Evolutionary conservation across 2,888 invertebrate genomes (phyloP).

Genomic region (Andricus quercusramuli): DNA sequence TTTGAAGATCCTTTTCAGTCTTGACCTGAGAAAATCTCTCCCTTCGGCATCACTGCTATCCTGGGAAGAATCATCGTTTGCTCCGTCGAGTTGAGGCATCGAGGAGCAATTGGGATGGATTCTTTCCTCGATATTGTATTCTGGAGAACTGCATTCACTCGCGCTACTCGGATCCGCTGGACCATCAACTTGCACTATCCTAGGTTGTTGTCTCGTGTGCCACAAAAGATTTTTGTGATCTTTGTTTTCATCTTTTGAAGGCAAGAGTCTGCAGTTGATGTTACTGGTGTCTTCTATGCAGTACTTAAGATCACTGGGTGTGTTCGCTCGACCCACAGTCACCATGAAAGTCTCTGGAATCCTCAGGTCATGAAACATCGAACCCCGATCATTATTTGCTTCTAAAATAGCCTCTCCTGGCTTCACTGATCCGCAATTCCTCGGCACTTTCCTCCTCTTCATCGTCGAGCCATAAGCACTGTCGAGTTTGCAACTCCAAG

Average conservation of each 20-base stretch:
- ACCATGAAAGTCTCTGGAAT: constrained; percentile 79
- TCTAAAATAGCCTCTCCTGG: constrained; percentile 70
- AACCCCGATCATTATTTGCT: constrained; percentile 65
- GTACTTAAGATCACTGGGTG: constrained; percentile 71
- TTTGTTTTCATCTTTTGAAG: constrained; percentile 71
- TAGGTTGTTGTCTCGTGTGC: constrained; percentile 77
- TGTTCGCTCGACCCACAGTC: constrained; percentile 72
- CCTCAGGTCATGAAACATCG: constrained; percentile 75
- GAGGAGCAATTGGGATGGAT: constrained; percentile 47
- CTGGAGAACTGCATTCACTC: constrained; percentile 79
- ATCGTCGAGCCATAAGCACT: constrained; percentile 80
- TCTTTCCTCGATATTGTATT: constrained; percentile 71
- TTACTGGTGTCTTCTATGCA: constrained; percentile 65
- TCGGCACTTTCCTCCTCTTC: constrained; percentile 84
- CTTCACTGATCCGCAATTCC: constrained; percentile 65
- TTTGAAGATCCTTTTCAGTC: constrained; percentile 6
- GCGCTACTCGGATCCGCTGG: constrained; percentile 80
- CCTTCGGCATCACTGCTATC: constrained; percentile 52
- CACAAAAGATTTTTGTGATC: constrained; percentile 77
- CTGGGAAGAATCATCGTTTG: constrained; percentile 57
- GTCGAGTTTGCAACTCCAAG: constrained; percentile 86
- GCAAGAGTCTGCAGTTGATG: constrained; percentile 62
- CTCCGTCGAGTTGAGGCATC: constrained; percentile 62
- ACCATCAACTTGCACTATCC: constrained; percentile 82
- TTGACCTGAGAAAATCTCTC: neutral